Base-by-base conservation (phyloP, 2,888 invertebrate genomes). In the Cremastobaeus sp. region DNA sequence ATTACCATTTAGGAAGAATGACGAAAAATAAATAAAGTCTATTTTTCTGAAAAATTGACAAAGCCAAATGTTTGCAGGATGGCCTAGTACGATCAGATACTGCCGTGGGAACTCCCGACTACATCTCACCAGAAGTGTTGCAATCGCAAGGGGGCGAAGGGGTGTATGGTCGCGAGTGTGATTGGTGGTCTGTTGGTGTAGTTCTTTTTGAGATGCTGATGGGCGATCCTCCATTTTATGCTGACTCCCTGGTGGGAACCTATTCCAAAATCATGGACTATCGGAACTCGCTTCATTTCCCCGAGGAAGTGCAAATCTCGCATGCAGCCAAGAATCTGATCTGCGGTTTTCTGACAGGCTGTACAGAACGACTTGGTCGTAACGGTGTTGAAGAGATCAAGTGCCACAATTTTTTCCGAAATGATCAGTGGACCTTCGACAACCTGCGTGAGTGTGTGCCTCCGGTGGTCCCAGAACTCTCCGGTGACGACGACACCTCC, bases 201-300 rank as follows among this genome's bases (percentile, higher is more conserved):
- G 97, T 99, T 88, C 92, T 99, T 1, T 99, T 97, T 88, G 99
- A 99, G 91, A 98, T 99, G 98, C 90, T 99, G 55, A 95, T 97
- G 68, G 98, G 98, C 4, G 99, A 99, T 88, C 98, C 99, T 8
- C 99, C 99, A 0, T 99, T 99, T 89, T 99, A 97, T 89, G 99
- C 99, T 1, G 99, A 99, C 87, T 98, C 98, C 75, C 91, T 99
- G 82, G 96, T 99, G 37, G 97, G 97, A 60, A 99, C 99, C 1
- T 99, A 99, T 88, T 96, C 97, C 74, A 98, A 98, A 89, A 99
- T 99, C 80, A 99, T 99, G 98, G 97, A 99, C 88, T 98, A 99
- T 88, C 94, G 96, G 87, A 98, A 96, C 85, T 96, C 98, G 15
- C 90, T 99, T 62, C 93, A 93, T 77, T 99, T 99, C 89, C 99